Base-by-base conservation (phyloP, 2,113 vertebrate genomes). In the Halcyon senegalensis region DNA sequence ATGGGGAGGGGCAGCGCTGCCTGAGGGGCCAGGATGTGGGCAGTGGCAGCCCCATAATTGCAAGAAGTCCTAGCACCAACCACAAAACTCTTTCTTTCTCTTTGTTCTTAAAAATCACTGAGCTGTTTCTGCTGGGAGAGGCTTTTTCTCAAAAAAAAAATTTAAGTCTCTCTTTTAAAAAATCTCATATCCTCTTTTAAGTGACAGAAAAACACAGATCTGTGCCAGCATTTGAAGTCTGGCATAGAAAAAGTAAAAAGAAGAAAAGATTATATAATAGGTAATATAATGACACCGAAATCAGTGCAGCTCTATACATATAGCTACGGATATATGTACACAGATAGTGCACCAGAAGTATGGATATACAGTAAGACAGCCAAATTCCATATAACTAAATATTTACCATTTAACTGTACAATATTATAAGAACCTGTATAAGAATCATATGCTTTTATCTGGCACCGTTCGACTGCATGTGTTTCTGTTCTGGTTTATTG, bases 401-500 rank as follows among this genome's bases (percentile, higher is more conserved):
- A n/a, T 92, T 86, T 87, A 48, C n/a, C 84, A 66, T 76, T 79
- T 60, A 89, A 76, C 53, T 41, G 51, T 56, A 48, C n/a, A 41
- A 8, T 83, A 60, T 63, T 62, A 44, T 37, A 87, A 69, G 48
- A 79, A 73, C 39, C 30, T 69, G 15, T 46, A 5, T 69, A 92
- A 62, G 41, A 91, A 87, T 90, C 50, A 72, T 56, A 60, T 84
- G 79, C 15, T 89, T 90, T 95, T 89, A 70, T 92, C 77, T 80
- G 75, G 92, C 91, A 95, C 92, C 92, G 87, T 92, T 92, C 73
- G 77, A 72, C 70, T 96, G 94, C 96, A 94, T 89, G 92, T 96
- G 94, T 95, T 97, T 97, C 96, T 97, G 96, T 94, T 98, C 92
- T 94, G 92, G 95, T 94, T 97, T 97, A 98, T 80, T 98, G 96